A percentile compares a stretch with the other conserved stretches of the same genome.
These are phyloP conservation scores for Coregonus clupeaformis DNA, from an alignment of 2,113 vertebrate genomes.

Conservation along the genomic window DNA sequence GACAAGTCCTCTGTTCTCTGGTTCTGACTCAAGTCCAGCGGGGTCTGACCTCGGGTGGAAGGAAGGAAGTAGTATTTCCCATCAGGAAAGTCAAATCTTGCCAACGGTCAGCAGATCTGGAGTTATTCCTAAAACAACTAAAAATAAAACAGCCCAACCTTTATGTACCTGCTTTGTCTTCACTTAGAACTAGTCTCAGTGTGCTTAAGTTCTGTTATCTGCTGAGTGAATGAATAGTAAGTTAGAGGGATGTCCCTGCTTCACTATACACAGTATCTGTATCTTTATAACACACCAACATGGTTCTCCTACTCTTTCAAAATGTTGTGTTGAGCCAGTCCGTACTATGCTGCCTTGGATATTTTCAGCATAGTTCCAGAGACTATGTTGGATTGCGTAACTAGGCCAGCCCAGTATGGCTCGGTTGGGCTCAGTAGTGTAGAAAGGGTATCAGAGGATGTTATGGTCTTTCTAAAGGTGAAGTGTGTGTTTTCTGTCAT, in stretches of 20 bases:
- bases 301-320: no score
- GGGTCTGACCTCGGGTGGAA: not conserved
- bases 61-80: conserved; percentile 34
- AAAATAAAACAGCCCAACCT: conserved; percentile 14
- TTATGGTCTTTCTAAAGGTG: not conserved
- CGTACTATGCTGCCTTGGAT: no score
- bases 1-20: not conserved
- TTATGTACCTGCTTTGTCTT: conserved; percentile 15
- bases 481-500: conserved; percentile 1
- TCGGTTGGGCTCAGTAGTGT: no score
- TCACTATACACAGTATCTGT: no score
- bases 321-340: no score
- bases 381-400: no score
- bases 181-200: not conserved
- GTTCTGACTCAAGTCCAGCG: not conserved
- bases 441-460: not conserved
- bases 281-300: no score
- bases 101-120: conserved; percentile 29
- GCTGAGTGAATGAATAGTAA: no score
- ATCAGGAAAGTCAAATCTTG: conserved; percentile 21
- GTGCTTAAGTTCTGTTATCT: no score
- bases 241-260: no score
- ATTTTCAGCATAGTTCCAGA: no score
- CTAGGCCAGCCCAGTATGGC: no score
- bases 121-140: conserved; percentile 15